Evolutionary conservation across 2,888 invertebrate genomes (phyloP).

Genomic region (Allolobophora icterica): DNA sequence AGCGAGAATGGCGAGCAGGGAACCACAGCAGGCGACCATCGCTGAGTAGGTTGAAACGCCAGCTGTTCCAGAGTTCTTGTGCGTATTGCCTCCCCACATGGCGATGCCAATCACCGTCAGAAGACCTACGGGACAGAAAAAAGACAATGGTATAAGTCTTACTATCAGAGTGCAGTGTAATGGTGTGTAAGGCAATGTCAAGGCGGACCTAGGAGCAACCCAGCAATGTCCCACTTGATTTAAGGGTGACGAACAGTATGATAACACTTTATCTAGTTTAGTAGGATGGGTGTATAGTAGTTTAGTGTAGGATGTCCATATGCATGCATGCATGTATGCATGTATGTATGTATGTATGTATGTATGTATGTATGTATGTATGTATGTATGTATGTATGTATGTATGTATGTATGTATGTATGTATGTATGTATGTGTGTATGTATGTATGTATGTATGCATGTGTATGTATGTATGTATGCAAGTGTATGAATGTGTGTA

Average conservation of each 20-base stretch:
- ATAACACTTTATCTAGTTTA: too few relatives aligned
- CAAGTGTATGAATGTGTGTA: too few relatives aligned
- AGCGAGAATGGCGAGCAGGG: slow-evolving; percentile 28
- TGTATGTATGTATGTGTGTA: background rate
- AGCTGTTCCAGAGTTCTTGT: background rate
- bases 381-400: background rate
- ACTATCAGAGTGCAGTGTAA: background rate
- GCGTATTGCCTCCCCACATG: slow-evolving; percentile 35
- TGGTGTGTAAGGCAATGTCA: background rate
- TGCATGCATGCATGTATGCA: too few relatives aligned
- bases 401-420: background rate
- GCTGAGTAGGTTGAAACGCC: slow-evolving; percentile 27
- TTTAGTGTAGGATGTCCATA: too few relatives aligned
- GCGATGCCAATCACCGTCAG: slow-evolving; percentile 33
- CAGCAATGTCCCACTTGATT: too few relatives aligned
- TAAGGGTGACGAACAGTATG: too few relatives aligned
- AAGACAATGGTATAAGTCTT: background rate
- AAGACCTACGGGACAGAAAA: slow-evolving; percentile 20
- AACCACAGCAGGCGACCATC: slow-evolving; percentile 30
- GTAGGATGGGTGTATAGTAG: too few relatives aligned
- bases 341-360: background rate
- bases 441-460: background rate
- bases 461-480: too few relatives aligned
- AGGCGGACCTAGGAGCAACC: too few relatives aligned
- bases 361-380: background rate